These are phyloP conservation scores for Adelphocoris suturalis DNA, from an alignment of 2,888 invertebrate genomes.

Conservation along the genomic window DNA sequence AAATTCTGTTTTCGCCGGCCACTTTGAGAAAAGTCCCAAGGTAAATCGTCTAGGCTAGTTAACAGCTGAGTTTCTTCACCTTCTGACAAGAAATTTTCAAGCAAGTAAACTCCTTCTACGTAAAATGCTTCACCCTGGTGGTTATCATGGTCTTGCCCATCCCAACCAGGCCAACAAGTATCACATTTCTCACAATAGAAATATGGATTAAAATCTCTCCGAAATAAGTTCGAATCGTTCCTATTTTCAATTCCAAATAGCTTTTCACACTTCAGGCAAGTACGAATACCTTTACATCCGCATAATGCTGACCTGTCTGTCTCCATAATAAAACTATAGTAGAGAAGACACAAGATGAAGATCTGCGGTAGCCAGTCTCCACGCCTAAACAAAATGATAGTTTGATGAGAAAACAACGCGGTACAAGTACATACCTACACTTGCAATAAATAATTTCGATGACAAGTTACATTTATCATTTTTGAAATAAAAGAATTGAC, in stretches of 20 bases:
- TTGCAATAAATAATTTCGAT: too few relatives aligned
- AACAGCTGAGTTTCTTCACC: conserved; percentile 85
- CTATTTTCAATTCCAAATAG: conserved; percentile 79
- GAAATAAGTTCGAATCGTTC: conserved; percentile 53
- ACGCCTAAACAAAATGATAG: too few relatives aligned
- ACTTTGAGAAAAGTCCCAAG: conserved; percentile 96
- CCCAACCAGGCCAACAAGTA: conserved; percentile 88
- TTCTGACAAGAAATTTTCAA: conserved; percentile 86
- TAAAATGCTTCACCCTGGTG: conserved; percentile 83
- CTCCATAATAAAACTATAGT: conserved; percentile 73
- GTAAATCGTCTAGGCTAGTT: conserved; percentile 86
- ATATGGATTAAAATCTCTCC: conserved; percentile 70
- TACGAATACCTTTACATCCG: conserved; percentile 95
- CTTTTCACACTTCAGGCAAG: conserved; percentile 92
- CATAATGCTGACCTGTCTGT: conserved; percentile 88
- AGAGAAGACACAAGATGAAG: neutral
- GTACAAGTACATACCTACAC: too few relatives aligned
- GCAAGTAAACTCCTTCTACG: conserved; percentile 78
- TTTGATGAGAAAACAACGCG: too few relatives aligned
- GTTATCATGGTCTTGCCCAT: conserved; percentile 84
- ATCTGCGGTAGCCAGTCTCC: too few relatives aligned
- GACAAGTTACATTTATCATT: too few relatives aligned
- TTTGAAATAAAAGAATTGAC: too few relatives aligned
- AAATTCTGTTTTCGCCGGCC: conserved; percentile 96
- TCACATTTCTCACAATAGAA: conserved; percentile 85